Evolutionary conservation across 2,888 invertebrate species (phyloP).

Genomic region (Spatulosminthurus flaviceps): DNA sequence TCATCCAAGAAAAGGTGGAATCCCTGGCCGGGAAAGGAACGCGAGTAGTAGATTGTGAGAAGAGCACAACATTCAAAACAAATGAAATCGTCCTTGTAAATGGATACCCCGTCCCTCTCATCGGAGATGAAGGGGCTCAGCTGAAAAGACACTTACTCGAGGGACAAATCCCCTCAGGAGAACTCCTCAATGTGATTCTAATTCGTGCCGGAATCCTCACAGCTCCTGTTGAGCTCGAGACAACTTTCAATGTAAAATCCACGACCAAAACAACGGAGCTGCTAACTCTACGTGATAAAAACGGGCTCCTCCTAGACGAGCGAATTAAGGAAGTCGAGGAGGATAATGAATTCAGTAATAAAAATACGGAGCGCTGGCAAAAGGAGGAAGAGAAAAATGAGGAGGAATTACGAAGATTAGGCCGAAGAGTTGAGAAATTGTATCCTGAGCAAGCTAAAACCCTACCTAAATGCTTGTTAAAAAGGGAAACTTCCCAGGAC

Average conservation of each 20-base stretch:
- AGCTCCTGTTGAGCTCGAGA: constrained; percentile 77
- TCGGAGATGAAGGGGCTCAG: constrained; percentile 75
- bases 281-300: constrained; percentile 73
- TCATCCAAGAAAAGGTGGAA: constrained; percentile 79
- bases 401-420: constrained; percentile 2
- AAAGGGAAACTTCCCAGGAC: background rate
- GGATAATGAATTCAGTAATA: constrained; percentile 75
- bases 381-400: constrained; percentile 39
- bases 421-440: constrained; percentile 38
- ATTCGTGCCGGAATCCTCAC: constrained; percentile 72
- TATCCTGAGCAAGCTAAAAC: background rate
- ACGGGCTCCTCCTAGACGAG: constrained; percentile 77
- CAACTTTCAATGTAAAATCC: constrained; percentile 76
- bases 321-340: constrained; percentile 76
- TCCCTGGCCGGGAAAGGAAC: constrained; percentile 77
- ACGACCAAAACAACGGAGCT: constrained; percentile 77
- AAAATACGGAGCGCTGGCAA: constrained; percentile 64
- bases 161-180: constrained; percentile 73
- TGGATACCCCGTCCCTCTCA: constrained; percentile 75
- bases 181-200: constrained; percentile 75
- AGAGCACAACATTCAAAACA: constrained; percentile 75
- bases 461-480: too few species aligned
- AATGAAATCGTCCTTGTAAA: constrained; percentile 78
- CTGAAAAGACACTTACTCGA: constrained; percentile 74
- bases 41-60: constrained; percentile 78